Evolutionary conservation across 2,888 invertebrate species (phyloP), one percentile per base, ranked within the genome.

Genomic region (Theretra japonica): DNA sequence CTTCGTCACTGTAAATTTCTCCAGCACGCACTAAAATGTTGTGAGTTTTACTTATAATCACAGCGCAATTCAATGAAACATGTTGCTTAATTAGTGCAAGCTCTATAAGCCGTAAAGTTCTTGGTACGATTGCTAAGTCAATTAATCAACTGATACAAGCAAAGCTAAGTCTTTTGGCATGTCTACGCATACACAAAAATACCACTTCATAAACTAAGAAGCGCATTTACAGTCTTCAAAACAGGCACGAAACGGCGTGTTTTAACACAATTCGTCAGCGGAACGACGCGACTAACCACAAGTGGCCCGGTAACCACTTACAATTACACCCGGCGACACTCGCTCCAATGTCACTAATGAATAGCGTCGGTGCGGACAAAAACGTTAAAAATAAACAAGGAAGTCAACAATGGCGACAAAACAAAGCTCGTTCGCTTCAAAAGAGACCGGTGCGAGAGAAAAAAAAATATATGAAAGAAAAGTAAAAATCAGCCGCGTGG

Each of bases 371-470:
- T 65, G 71, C 71, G 74, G 73, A 80, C 73, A 82, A 80, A 83
- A 82, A 81, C 78, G 79, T 80, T 77, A 78, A 79, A 82, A 77
- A 81, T 80, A 81, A 81, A 80, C 80, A 76, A 80, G 72, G 70
- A 57, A 7, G 68, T 71, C 76, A 80, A 84, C 82, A 83, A 83
- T 80, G 71, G 77, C 69, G 72, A 69, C 71, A 73, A 81, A 80
- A 83, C 81, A 83, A 84, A 80, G 78, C 71, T 70, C 69, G 72
- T 62, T 68, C 56, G 75, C 74, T 74, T 80, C 80, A 82, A 80
- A 80, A 76, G 75, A 73, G 71, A 69, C 56, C 62, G 73, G 75
- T 56, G 74, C 69, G 72, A 70, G 73, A 75, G 75, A 76, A 76
- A 65, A 68, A 65, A 58, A 53, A 62, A 48, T 11, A n/a, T n/a